Evolutionary conservation across 2,888 invertebrate species (phyloP), one percentile per base, ranked within the genome.

Genomic region (Pilophorus perplexus): DNA sequence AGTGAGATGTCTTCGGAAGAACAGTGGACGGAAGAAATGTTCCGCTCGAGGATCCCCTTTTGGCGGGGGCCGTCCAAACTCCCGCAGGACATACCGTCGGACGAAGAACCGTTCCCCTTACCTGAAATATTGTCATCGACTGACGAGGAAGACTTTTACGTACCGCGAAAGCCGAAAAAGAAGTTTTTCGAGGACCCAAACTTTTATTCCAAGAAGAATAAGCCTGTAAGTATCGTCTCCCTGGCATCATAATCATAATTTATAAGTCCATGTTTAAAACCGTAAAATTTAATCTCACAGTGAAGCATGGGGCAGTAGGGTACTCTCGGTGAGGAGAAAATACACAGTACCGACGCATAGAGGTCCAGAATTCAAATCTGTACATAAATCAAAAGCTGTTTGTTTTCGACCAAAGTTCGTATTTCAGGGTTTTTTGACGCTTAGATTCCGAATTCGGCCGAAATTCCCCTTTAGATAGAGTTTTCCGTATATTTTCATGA

Each of bases 121-220:
- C 27, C 46, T 20, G 62, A 62, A 1, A 14, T 62, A 6, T 62
- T 48, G 37, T 46, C 44, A 25, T 38, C 62, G 18, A 16, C 28
- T 3, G 62, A 62, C 25, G 48, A 62, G 1, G 44, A 27, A 18
- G 3, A 20, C 3, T n/a, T 20, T 5, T 16, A 10, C 12, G 22
- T 28, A 20, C 46, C 62, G 3, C 14, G 62, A 16, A 48, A 46
- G 25, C 62, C 62, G 3, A 3, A 14, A 2, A 62, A 27, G 22
- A 62, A 62, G 14, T 62, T 62, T 48, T 62, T 46, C 33, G 62
- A 62, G 20, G 33, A 62, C 16, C 44, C 37, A 14, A 62, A 62
- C 46, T 62, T 62, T 28, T 62, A 16, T 33, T 33, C n/a, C 14
- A 10, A 18, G 22, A 2, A 46, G 1, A 62, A 62, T 28, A 48